phyloP scores from a whole-genome alignment of 2,888 invertebrate genomes.

The Drepanosiphum platanoidis region DNA sequence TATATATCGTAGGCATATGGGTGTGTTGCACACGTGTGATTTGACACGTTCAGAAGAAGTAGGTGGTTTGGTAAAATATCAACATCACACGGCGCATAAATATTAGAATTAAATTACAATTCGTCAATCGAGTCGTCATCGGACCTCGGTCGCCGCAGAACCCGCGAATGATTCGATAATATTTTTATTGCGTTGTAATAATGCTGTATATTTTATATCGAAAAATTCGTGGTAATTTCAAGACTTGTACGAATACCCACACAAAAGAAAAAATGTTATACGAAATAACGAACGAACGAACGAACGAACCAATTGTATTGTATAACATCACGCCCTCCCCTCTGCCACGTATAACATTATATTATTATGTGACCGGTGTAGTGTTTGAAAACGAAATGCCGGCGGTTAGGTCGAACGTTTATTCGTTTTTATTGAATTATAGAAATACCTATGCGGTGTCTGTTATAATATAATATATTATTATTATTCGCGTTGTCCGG shows the following conservation, averaged over 20 bases:
- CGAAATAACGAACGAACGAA: not conserved
- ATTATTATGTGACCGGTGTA: no score
- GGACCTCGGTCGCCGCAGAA: not conserved
- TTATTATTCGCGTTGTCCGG: constrained; percentile 1
- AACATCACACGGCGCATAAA: not conserved
- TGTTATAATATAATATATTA: constrained; percentile 35
- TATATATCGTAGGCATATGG: no score
- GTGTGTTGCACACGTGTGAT: no score
- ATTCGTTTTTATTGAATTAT: constrained; percentile 8
- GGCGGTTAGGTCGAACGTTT: not conserved
- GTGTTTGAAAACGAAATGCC: constrained; percentile 3
- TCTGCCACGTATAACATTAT: not conserved
- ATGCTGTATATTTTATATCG: constrained; percentile 1
- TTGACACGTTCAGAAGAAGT: no score
- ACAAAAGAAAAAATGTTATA: constrained; percentile 13
- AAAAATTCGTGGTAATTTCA: not conserved
- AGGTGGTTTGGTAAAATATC: not conserved
- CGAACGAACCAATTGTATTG: no score
- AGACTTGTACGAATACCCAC: no score
- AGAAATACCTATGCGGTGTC: not conserved
- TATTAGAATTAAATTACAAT: not conserved
- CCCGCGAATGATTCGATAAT: not conserved
- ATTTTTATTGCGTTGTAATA: constrained; percentile 15
- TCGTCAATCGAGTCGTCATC: not conserved
- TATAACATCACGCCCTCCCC: no score